Conservation (phyloP, 2,888 invertebrate species). For the Eurytoma adleriae region DNA sequence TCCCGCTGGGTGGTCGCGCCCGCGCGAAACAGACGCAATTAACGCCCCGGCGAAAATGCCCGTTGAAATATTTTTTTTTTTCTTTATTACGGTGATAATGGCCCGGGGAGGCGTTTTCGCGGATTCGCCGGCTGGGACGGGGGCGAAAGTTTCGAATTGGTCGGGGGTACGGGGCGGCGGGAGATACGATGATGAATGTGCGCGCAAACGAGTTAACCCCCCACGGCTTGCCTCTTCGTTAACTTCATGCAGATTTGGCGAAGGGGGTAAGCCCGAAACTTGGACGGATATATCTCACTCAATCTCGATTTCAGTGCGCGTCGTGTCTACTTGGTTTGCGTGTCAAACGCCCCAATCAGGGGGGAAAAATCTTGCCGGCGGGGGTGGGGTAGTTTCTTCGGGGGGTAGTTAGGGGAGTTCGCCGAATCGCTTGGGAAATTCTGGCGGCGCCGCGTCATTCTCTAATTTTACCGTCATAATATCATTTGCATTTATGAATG, state of each 20-base stretch:
- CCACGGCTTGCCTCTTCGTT: conserved; percentile 40
- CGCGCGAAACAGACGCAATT: conserved; percentile 19
- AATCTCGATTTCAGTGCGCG: conserved; percentile 34
- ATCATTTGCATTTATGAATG: no score
- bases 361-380: not conserved
- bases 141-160: not conserved
- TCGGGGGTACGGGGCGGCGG: not conserved
- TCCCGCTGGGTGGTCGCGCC: not conserved
- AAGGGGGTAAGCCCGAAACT: conserved; percentile 47
- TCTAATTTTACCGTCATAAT: no score
- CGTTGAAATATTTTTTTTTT: not conserved
- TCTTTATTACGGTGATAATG: conserved; percentile 25
- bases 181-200: not conserved
- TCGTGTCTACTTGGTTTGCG: not conserved
- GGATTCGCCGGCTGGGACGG: not conserved
- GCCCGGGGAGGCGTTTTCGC: not conserved
- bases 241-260: conserved; percentile 65
- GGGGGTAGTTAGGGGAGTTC: no score
- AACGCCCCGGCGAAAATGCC: conserved; percentile 9
- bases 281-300: conserved; percentile 23
- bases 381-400: no score
- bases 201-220: conserved; percentile 21
- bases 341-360: conserved; percentile 13
- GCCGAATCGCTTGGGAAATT: no score
- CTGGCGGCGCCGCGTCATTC: no score